A percentile compares a stretch with the other conserved stretches of the same genome.
phyloP scores from a whole-genome alignment of 2,888 invertebrate genomes.

The Pycnomerus fuliginosus region DNA sequence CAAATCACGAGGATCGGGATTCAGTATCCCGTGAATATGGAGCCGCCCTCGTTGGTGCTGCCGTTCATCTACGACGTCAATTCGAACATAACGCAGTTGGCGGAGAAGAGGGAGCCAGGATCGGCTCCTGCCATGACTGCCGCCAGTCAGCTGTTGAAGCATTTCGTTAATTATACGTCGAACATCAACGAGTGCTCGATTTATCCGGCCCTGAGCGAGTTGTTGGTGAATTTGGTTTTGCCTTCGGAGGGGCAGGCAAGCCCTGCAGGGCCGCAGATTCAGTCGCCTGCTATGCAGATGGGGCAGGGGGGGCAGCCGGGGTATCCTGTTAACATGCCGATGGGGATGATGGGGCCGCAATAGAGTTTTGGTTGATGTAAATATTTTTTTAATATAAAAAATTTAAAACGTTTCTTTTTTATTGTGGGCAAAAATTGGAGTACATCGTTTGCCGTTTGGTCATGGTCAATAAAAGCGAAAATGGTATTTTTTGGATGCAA shows the following conservation, averaged over 20 bases:
- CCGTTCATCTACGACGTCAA: conserved; percentile 89
- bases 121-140: conserved; percentile 62
- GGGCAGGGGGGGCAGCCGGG: conserved; percentile 53
- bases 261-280: conserved; percentile 53
- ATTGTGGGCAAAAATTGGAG: not conserved
- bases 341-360: conserved; percentile 51
- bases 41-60: conserved; percentile 74
- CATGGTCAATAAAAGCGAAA: no score
- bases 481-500: no score
- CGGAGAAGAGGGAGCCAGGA: conserved; percentile 75
- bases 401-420: not conserved
- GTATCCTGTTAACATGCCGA: conserved; percentile 50
- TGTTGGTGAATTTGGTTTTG: conserved; percentile 78
- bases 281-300: conserved; percentile 61
- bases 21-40: conserved; percentile 61
- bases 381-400: conserved; percentile 1
- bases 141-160: conserved; percentile 64
- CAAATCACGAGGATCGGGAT: conserved; percentile 70
- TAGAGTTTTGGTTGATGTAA: no score
- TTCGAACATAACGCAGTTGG: conserved; percentile 82
- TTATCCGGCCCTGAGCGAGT: conserved; percentile 87
- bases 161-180: conserved; percentile 73
- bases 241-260: conserved; percentile 71
- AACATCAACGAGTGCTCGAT: conserved; percentile 79
- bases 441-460: not conserved